Evolutionary conservation across 2,888 invertebrate species (phyloP), one percentile per base, ranked within the genome.

Genomic region (Cybosia mesomella): DNA sequence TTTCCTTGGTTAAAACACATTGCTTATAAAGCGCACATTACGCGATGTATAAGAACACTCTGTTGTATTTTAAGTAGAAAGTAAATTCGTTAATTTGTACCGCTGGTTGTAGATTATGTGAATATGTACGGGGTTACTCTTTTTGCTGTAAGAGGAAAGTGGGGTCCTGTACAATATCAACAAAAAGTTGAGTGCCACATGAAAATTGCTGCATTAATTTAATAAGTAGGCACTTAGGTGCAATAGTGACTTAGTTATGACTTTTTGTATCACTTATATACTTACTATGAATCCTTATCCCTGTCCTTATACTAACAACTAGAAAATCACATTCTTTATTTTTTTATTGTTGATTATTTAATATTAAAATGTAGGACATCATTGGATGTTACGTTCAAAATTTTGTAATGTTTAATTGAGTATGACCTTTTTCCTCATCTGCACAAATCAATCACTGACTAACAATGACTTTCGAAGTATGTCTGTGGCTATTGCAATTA

Each of bases 81-180:
- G 55, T 15, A 55, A 55, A 55, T 5, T 24, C 24, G 15, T 55
- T 28, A 28, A 24, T 28, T 15, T 24, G 15, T 55, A 15, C 10
- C 18, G 5, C 4, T 43, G 1, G 24, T 24, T 22, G 28, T 55
- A 55, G 13, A 22, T 24, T 28, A 55, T 55, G 28, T 15, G 55
- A 55, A 55, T 55, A 55, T 55, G 55, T 55, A 55, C 55, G 24
- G 22, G 24, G 55, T 55, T 49, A 49, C 49, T n/a, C 49, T 49
- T 58, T 28, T 65, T n/a, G 53, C 49, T 49, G 22, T 55, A 55
- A 55, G 57, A 64, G 39, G 43, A 64, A 64, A 64, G 57, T 64
- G 57, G 43, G 58, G 43, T 39, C 58, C 43, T 58, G 34, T 32
- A 28, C 32, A 58, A 64, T 58, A 43, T 64, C 64, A 58, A 58